Conservation (phyloP, 92 coral and sea anemone species). For the Paragorgia papillata region DNA sequence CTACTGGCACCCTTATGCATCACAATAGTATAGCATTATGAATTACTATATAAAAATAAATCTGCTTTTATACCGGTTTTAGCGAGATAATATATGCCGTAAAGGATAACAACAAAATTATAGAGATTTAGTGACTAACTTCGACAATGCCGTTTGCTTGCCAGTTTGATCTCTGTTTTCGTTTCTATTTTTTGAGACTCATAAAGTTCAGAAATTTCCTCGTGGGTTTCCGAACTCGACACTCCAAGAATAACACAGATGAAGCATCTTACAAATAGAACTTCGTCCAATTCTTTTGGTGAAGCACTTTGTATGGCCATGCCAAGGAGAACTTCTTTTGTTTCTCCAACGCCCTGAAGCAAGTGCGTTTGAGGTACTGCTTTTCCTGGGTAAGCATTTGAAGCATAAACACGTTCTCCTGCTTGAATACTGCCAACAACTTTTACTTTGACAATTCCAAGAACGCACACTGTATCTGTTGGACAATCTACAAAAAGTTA, state of each 20-base stretch:
- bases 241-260: constrained; percentile 78
- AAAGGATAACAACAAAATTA: too few species aligned
- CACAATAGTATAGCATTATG: too few species aligned
- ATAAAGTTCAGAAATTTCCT: constrained; percentile 66
- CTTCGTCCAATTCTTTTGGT: constrained; percentile 53
- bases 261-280: constrained; percentile 72
- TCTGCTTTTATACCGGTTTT: constrained; percentile 68
- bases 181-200: constrained; percentile 69
- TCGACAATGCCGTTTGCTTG: constrained; percentile 70
- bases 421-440: constrained; percentile 69
- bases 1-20: too few species aligned
- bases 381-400: constrained; percentile 77
- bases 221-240: constrained; percentile 65
- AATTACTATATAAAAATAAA: too few species aligned
- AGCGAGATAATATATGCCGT: constrained; percentile 15
- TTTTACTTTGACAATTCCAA: constrained; percentile 87
- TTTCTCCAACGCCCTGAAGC: not conserved
- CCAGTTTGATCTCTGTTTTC: constrained; percentile 63
- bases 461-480: constrained; percentile 80
- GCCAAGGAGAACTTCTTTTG: constrained; percentile 58
- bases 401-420: constrained; percentile 86
- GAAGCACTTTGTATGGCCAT: constrained; percentile 65
- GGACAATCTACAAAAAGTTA: constrained; percentile 8
- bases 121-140: constrained; percentile 46
- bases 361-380: constrained; percentile 75